Conservation (phyloP, 1,140 invertebrate species). For the Myzus persicae region DNA sequence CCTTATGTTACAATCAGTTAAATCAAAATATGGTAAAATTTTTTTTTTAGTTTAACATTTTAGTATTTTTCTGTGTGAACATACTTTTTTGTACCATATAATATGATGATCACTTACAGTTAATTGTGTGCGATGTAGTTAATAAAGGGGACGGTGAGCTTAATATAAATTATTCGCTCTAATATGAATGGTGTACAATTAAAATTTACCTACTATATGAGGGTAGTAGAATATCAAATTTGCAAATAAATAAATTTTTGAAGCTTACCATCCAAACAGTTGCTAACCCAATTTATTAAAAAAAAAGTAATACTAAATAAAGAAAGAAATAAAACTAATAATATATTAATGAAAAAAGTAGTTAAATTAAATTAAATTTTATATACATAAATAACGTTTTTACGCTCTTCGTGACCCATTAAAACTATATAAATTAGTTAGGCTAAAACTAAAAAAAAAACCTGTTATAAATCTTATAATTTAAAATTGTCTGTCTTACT, state of each 20-base stretch:
- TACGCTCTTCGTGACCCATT: neutral
- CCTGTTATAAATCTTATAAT: neutral
- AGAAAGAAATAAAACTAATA: neutral
- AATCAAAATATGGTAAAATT: neutral
- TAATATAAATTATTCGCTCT: neutral
- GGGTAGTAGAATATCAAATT: neutral
- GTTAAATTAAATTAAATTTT: slow-evolving; percentile 6
- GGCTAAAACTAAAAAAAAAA: neutral
- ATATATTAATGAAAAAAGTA: slow-evolving; percentile 3
- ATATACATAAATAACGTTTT: neutral
- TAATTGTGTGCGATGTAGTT: neutral
- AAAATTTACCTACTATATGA: too few relatives aligned
- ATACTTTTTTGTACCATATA: neutral
- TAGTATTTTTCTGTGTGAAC: neutral
- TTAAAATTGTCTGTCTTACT: neutral
- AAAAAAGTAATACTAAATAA: neutral
- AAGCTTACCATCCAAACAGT: neutral
- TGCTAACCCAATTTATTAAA: neutral
- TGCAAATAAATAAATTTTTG: neutral
- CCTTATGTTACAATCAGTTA: neutral
- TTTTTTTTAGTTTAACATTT: neutral
- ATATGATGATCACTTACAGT: neutral
- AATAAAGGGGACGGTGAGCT: neutral
- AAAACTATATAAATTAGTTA: neutral
- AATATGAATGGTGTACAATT: neutral